Conservation (phyloP, 2,888 invertebrate genomes). For the Drosophila paramelanica region DNA sequence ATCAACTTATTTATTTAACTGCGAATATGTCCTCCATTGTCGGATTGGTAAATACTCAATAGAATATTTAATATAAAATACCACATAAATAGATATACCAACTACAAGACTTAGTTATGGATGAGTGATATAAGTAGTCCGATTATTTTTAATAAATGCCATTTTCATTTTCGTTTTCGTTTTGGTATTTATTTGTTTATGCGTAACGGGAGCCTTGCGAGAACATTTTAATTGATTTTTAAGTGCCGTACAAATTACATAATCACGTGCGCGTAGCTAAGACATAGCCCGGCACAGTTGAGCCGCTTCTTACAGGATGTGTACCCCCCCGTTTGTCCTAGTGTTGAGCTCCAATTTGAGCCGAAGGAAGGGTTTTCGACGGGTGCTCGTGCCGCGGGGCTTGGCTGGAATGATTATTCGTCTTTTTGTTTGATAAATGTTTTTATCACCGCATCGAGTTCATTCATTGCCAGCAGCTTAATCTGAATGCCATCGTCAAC, state of each 20-base stretch:
- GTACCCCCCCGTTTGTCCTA: neutral
- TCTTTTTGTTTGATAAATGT: conserved; percentile 84
- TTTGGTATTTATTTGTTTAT: conserved; percentile 21
- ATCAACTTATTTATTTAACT: too few species aligned
- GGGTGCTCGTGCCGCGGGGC: conserved; percentile 54
- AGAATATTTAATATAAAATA: too few species aligned
- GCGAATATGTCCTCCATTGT: too few species aligned
- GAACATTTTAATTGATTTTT: conserved; percentile 75
- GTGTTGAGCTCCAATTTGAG: conserved; percentile 18
- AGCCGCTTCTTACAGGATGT: conserved; percentile 4
- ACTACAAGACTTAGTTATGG: neutral
- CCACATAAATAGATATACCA: neutral
- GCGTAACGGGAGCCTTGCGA: conserved; percentile 22
- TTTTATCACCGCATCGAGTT: conserved; percentile 85
- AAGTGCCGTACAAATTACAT: conserved; percentile 73
- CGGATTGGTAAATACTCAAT: too few species aligned
- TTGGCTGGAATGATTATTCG: conserved; percentile 81
- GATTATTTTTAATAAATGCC: conserved; percentile 3
- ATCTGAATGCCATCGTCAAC: conserved; percentile 85
- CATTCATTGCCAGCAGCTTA: conserved; percentile 85
- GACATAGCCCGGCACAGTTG: conserved; percentile 5
- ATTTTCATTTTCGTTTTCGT: conserved; percentile 6
- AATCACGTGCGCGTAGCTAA: conserved; percentile 56
- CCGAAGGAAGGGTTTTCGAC: conserved; percentile 36
- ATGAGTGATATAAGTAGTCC: conserved; percentile 1